Evolutionary conservation across 2,888 invertebrate genomes (phyloP), one percentile per base, ranked within the genome.

Genomic region (Caenorhabditis plicata): DNA sequence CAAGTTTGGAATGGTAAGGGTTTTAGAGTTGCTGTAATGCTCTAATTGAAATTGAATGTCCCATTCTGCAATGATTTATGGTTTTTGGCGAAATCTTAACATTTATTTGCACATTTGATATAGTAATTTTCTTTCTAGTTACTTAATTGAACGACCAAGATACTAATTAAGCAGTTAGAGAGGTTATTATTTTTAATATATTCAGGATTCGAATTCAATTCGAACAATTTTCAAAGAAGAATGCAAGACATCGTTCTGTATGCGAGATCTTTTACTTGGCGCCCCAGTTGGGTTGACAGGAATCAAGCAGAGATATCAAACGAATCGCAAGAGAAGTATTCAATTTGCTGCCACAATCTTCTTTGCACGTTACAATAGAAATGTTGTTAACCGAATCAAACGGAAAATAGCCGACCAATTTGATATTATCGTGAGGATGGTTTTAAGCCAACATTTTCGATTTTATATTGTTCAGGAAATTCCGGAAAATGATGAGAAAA

Each of bases 301-400:
- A 20, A 68, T 77, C 29, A 77, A 76, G 45, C 62, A 54, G 46
- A 54, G 50, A 3, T 77, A 71, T 41, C 68, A 71, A 54, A 77
- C 77, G 22, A 77, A 77, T 58, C 48, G 77, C 22, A 69, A 74
- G 33, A 48, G 77, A 65, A 68, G 74, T 74, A 75, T 77, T 38
- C 66, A 77, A 7, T 76, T 57, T 46, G 66, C 68, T 2, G 33
- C 75, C 8, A 77, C 76, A 0, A 33, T 77, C 3, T 63, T 67
- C 33, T 52, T 67, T 15, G 56, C 64, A 1, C 45, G 63, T 36
- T 67, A 57, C 52, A 61, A 55, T 32, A 54, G 44, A 23, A 54
- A 45, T 20, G 46, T 62, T 15, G 44, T 57, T 11, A 29, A 33
- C 22, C 5, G 53, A 2, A 36, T 31, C 1, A 31, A 41, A 4